Base-by-base conservation (phyloP, 1,140 invertebrate genomes). In the Oryzaephilus surinamensis region DNA sequence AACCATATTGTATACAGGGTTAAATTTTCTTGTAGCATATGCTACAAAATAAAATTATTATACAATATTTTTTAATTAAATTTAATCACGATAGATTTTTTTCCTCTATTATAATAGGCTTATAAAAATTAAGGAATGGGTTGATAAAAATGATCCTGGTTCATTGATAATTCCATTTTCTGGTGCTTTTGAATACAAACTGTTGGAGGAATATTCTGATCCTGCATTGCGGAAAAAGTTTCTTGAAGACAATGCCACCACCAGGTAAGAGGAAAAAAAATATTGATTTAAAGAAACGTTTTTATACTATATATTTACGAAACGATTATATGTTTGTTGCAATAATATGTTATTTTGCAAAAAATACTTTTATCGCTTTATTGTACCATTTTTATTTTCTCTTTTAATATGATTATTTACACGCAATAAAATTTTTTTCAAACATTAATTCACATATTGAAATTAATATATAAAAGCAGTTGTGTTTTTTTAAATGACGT, bases 41-140 rank as follows among this genome's bases (percentile, higher is more conserved):
- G n/a, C n/a, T n/a, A n/a, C n/a, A n/a, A n/a, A n/a, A n/a, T n/a
- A n/a, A n/a, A n/a, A n/a, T n/a, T n/a, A n/a, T n/a, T n/a, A n/a
- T n/a, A n/a, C n/a, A n/a, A n/a, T n/a, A n/a, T n/a, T n/a, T n/a
- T n/a, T n/a, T n/a, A n/a, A n/a, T n/a, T n/a, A n/a, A n/a, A n/a
- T n/a, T n/a, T n/a, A 34, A 21, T 18, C 18, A 7, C 24, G 7
- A 11, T 23, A 2, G 32, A 6, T 4, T 39, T 13, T 13, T 34
- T 32, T 37, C 21, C 12, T 32, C 7, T 35, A 52, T 23, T 43
- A n/a, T n/a, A n/a, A 31, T 52, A 96, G 91, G 90, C 74, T 99
- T 56, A 72, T 84, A 7, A 97, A 98, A 69, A 91, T 99, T 49
- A 99, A 99, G 62, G 93, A 97, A 66, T 99, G 94, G 94, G 84